Evolutionary conservation across 2,888 invertebrate species (phyloP), one percentile per base, ranked within the genome.

Genomic region (Notocelia uddmanniana): DNA sequence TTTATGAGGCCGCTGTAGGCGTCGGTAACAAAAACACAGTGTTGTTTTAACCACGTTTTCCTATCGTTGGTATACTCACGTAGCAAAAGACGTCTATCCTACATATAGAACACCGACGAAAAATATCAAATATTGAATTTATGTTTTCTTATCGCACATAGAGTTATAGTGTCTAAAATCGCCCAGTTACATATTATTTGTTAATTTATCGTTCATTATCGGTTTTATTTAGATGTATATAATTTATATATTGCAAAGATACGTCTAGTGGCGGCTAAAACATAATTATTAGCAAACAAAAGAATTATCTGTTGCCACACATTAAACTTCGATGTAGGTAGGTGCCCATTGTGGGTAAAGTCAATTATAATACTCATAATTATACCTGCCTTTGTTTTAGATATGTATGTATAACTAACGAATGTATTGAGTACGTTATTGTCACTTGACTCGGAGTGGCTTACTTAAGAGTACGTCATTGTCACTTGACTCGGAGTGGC

Each of bases 41-140:
- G 31, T 31, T 6, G 31, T 6, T 31, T 31, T 9, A 31, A 5
- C 31, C 5, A 31, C 31, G 31, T 31, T 31, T 31, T n/a, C 8
- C 31, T 31, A 55, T 41, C n/a, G 59, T 18, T 50, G 19, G 18
- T 48, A 55, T 23, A 57, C 21, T n/a, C 48, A 63, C 21, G 23
- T 54, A 26, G 26, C 31, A 63, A 34, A 64, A 64, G 37, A 58
- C 23, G 18, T 34, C 11, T 21, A 45, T n/a, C 15, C n/a, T 45
- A 8, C 5, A 55, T 18, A 15, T 57, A 55, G 18, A 18, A 10
- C 31, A 18, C 18, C 21, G 15, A 18, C 37, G 19, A 41, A 59
- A 66, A 70, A 52, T 58, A 59, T 26, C 41, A 52, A 21, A 59
- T 41, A 59, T 59, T n/a, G 57, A 64, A 70, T 64, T 64, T 70